These are phyloP conservation scores for Yponomeuta sedellus DNA, from an alignment of 2,888 invertebrate species.

Conservation along the genomic window DNA sequence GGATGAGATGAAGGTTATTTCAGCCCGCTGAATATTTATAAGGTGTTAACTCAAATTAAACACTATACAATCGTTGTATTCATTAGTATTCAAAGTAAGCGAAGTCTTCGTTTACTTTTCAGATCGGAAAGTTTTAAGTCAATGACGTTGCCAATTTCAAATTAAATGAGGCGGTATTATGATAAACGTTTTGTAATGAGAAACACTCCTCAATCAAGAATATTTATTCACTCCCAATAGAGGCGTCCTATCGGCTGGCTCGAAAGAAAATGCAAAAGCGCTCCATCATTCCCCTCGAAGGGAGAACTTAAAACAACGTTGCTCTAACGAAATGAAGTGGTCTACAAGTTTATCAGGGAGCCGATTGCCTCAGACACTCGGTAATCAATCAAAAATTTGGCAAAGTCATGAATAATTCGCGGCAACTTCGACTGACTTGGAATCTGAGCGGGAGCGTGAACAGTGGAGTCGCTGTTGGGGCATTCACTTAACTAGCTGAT, in stretches of 20 bases:
- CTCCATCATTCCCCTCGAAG: conserved; percentile 43
- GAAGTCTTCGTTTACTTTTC: too few relatives aligned
- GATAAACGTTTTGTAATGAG: background rate
- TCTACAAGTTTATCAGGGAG: conserved; percentile 60
- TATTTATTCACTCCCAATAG: background rate
- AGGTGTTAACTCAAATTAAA: too few relatives aligned
- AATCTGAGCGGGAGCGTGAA: background rate
- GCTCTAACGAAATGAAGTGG: conserved; percentile 63
- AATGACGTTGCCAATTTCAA: too few relatives aligned
- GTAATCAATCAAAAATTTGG: conserved; percentile 72
- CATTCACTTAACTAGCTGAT: too few relatives aligned
- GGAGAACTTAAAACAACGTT: conserved; percentile 54
- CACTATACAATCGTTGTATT: too few relatives aligned
- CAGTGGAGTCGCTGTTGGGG: background rate
- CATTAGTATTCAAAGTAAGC: too few relatives aligned
- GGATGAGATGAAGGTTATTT: too few relatives aligned
- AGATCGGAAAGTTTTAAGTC: too few relatives aligned
- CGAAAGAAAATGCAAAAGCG: conserved; percentile 33
- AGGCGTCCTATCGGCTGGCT: background rate
- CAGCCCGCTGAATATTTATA: too few relatives aligned
- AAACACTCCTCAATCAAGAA: background rate
- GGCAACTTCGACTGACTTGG: conserved; percentile 23
- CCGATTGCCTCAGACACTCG: conserved; percentile 56
- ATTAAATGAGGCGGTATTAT: too few relatives aligned
- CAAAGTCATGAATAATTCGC: conserved; percentile 68